A percentile compares a stretch with the other conserved stretches of the same genome.
Evolutionary conservation across 2,113 vertebrate genomes (phyloP).

Genomic region (Onychorhynchus coronatus): DNA sequence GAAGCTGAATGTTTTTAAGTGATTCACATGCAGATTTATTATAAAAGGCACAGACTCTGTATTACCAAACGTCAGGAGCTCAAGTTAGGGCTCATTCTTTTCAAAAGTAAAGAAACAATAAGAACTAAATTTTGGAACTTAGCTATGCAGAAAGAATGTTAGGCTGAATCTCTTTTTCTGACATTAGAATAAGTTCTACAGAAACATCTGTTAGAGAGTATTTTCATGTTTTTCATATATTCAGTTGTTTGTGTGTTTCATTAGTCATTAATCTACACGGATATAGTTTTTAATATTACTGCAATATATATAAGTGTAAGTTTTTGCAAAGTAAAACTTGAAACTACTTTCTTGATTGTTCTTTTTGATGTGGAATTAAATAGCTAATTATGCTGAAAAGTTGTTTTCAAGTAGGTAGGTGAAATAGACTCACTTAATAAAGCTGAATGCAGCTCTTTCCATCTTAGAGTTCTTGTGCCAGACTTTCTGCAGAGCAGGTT

Average conservation of each 20-base stretch:
- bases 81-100: not conserved
- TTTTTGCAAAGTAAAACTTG: not conserved
- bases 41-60: not conserved
- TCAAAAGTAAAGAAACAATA: not conserved
- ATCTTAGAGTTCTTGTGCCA: not conserved
- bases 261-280: not conserved
- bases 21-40: not conserved
- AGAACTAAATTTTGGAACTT: not conserved
- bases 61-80: not conserved
- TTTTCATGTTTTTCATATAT: not conserved
- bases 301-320: not conserved
- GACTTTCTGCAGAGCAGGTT: not conserved
- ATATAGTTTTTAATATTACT: not conserved
- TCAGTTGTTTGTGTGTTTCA: not conserved
- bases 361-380: not conserved
- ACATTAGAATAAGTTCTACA: not conserved
- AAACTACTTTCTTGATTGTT: not conserved
- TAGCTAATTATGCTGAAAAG: not conserved
- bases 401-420: not conserved
- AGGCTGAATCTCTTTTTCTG: not conserved
- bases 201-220: not conserved
- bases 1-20: slow-evolving; percentile 20
- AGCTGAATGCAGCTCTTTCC: not conserved
- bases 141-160: not conserved
- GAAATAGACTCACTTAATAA: not conserved